Evolutionary conservation across 2,888 invertebrate genomes (phyloP).

Genomic region (Synergus umbraculus): DNA sequence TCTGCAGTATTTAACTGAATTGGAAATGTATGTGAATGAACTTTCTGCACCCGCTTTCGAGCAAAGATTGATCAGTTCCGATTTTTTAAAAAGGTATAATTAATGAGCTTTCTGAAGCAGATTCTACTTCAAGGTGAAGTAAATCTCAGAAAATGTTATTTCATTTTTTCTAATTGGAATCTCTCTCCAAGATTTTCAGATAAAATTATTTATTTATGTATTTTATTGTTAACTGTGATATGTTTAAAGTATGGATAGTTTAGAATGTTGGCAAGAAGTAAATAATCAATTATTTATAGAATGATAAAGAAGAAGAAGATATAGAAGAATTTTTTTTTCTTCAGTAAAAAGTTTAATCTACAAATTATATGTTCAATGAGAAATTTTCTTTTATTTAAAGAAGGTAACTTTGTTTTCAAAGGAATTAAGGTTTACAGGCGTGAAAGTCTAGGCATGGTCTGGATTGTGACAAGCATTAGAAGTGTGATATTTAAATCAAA

Average conservation of each 20-base stretch:
- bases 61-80: neutral
- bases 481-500: neutral
- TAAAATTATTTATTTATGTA: too few species aligned
- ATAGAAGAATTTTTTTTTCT: neutral
- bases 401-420: neutral
- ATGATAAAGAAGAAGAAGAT: too few species aligned
- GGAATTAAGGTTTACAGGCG: neutral
- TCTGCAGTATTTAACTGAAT: slow-evolving; percentile 16
- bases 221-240: too few species aligned
- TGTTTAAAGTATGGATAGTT: too few species aligned
- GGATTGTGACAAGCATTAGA: neutral
- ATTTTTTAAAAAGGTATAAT: neutral
- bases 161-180: neutral
- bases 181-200: too few species aligned
- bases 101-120: neutral
- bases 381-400: neutral
- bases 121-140: neutral
- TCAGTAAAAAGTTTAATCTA: neutral
- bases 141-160: neutral
- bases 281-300: neutral
- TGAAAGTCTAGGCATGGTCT: neutral
- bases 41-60: slow-evolving; percentile 10
- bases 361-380: neutral
- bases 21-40: slow-evolving; percentile 27
- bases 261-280: too few species aligned